Percentiles rank a stretch among this genome's conserved stretches.
These are phyloP conservation scores for Clepsis dumicolana DNA, from an alignment of 2,888 invertebrate genomes.

Conservation along the genomic window DNA sequence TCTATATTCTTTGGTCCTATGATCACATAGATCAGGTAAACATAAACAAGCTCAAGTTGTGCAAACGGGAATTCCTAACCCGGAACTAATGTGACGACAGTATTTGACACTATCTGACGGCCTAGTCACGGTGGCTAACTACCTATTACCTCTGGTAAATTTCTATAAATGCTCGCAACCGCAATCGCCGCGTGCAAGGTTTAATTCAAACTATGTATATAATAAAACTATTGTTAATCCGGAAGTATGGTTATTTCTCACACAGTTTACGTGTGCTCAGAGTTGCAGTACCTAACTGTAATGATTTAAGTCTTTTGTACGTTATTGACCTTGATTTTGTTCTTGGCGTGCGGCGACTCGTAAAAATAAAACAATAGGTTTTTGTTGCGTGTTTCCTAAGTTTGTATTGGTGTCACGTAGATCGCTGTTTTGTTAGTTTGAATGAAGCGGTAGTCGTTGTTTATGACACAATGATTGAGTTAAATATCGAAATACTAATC, in stretches of 20 bases:
- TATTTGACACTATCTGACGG: no score
- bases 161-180: neutral
- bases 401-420: slow-evolving; percentile 41
- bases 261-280: slow-evolving; percentile 11
- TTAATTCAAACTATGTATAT: neutral
- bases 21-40: no score
- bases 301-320: slow-evolving; percentile 39
- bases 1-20: no score
- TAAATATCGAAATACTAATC: neutral
- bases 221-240: slow-evolving; percentile 1
- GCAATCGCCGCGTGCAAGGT: neutral
- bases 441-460: slow-evolving; percentile 20
- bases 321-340: slow-evolving; percentile 42
- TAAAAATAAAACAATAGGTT: slow-evolving; percentile 44
- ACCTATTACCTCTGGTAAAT: neutral
- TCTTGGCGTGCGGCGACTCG: slow-evolving; percentile 39
- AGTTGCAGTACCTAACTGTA: slow-evolving; percentile 21
- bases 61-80: no score
- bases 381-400: slow-evolving; percentile 43
- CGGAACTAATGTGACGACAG: no score
- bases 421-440: slow-evolving; percentile 35
- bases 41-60: no score
- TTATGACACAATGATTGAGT: neutral
- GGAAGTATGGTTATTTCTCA: slow-evolving; percentile 22
- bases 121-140: no score